Conservation (phyloP, 2,113 vertebrate species). For the human (Homo sapiens) region DNA sequence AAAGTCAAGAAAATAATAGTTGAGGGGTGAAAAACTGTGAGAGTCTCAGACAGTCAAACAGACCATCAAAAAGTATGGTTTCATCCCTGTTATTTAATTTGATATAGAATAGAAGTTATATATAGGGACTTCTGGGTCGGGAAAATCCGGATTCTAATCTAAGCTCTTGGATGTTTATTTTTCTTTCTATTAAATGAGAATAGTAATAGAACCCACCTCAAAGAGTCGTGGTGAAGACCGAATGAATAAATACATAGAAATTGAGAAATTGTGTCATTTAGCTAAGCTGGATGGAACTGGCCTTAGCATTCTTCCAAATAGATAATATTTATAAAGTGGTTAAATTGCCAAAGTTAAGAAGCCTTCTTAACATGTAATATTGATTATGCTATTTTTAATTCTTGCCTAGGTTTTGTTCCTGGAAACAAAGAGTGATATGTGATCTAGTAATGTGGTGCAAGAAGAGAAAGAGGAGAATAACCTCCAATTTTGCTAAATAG, state of each 20-base stretch:
- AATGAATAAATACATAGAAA: neutral
- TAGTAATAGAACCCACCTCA: neutral
- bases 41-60: neutral
- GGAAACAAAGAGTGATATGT: neutral
- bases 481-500: neutral
- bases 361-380: neutral
- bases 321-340: neutral
- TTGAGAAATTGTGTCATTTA: neutral
- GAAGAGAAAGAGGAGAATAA: neutral
- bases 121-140: neutral
- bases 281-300: neutral
- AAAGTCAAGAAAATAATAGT: neutral
- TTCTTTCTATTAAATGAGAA: neutral
- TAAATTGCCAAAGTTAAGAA: neutral
- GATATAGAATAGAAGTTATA: accelerated
- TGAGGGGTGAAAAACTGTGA: neutral
- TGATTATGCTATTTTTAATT: neutral
- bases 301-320: neutral
- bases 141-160: neutral
- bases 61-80: too few relatives aligned
- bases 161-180: neutral
- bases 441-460: neutral
- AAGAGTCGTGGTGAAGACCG: too few relatives aligned
- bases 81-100: neutral
- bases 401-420: neutral